Base-by-base conservation (phyloP, 1,140 invertebrate species). In the Procambarus virginalis region DNA sequence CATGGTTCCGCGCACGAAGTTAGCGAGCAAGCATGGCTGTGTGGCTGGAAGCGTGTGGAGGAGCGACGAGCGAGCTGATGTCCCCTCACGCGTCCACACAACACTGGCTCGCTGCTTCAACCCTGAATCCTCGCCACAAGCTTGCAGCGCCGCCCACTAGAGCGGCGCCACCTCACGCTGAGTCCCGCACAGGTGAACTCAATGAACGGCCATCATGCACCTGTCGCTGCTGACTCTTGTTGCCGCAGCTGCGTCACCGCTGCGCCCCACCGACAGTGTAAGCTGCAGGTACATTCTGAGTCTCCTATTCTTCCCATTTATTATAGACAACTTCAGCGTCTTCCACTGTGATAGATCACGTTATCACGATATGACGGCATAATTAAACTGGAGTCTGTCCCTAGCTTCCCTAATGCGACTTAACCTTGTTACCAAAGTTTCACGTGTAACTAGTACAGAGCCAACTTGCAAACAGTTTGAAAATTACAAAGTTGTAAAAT, bases 151-250 rank as follows among this genome's bases (percentile, higher is more conserved):
- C 81, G 58, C 79, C 87, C 87, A 70, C 87, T 73, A 83, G 87
- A 68, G 73, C 81, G 75, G 81, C 81, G 87, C 70, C 87, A 84
- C 87, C 87, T 49, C 58, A 60, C 75, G 75, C 81, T 34, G 70
- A 78, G 80, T 51, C n/a, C 87, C 73, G 51, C 79, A 89, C 86
- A 89, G 86, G 86, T 89, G 80, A 89, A 89, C 86, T 89, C 86
- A 82, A 89, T 83, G 86, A 83, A 89, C 86, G 86, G 86, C 86
- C 86, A 89, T 83, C 86, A 83, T 89, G 86, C 86, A 89, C 86
- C 86, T 89, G 86, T 51, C 80, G 79, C 86, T 73, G 79, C 22
- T 81, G 78, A 58, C 75, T 88, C 12, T 20, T 68, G 17, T 2
- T 68, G 64, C 64, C 64, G 17, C 64, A 17, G 64, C 64, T 68